Conservation (phyloP, 37 sponge, comb jelly and placozoan genomes). For the Tethya wilhelma region DNA sequence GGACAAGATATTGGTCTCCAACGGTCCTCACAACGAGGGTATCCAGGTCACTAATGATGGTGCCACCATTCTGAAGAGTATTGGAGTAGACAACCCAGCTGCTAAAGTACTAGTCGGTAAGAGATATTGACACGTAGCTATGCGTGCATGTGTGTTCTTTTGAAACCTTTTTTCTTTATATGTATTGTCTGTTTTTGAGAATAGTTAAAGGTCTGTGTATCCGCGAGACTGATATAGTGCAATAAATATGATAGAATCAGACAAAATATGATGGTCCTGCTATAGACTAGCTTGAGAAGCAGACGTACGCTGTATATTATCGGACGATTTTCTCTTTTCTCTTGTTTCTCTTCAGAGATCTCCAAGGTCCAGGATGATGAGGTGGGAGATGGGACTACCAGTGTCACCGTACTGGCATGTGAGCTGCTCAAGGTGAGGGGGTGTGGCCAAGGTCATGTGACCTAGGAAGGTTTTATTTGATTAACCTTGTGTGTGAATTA, state of each 20-base stretch:
- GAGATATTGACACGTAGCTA: not conserved
- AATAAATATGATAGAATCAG: too few species aligned
- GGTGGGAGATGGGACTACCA: constrained; percentile 99
- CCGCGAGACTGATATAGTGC: too few species aligned
- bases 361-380: constrained; percentile 97
- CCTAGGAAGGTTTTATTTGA: not conserved
- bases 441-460: not conserved
- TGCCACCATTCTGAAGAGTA: constrained; percentile 94
- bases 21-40: constrained; percentile 59
- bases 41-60: constrained; percentile 97
- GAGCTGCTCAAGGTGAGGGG: constrained; percentile 90
- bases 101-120: constrained; percentile 95
- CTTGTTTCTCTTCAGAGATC: constrained; percentile 65
- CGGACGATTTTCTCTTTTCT: not conserved
- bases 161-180: too few species aligned
- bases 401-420: constrained; percentile 95
- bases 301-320: not conserved
- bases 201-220: too few species aligned
- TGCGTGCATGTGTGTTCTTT: constrained; percentile 3
- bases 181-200: too few species aligned
- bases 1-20: constrained; percentile 81
- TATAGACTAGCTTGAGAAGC: too few species aligned
- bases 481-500: not conserved
- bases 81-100: constrained; percentile 98
- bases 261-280: too few species aligned